Evolutionary conservation across 2,888 invertebrate genomes (phyloP).

Genomic region (Fabriciana adippe): DNA sequence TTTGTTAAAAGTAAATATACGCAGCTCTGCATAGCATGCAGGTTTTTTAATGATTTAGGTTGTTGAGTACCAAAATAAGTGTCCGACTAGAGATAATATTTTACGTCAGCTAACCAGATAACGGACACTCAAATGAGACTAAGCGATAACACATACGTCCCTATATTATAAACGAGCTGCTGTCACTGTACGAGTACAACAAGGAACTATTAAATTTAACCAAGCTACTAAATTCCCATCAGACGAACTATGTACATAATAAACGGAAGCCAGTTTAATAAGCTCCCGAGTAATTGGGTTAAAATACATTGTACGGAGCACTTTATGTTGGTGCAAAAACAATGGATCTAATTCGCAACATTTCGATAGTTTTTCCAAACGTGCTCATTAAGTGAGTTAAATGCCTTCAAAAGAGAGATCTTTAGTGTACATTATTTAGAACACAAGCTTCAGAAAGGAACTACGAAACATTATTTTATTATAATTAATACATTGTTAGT

Average conservation of each 20-base stretch:
- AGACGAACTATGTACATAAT: conserved; percentile 38
- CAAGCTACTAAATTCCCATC: conserved; percentile 39
- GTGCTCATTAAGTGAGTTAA: background rate
- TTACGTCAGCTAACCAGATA: conserved; percentile 5
- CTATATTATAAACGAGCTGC: conserved; percentile 21
- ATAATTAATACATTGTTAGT: too few relatives aligned
- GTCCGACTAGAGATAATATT: conserved; percentile 1
- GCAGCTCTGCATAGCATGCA: too few relatives aligned
- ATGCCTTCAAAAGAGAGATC: background rate
- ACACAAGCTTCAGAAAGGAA: too few relatives aligned
- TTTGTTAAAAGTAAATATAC: too few relatives aligned
- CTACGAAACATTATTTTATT: too few relatives aligned
- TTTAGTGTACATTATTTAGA: too few relatives aligned
- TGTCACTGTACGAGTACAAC: conserved; percentile 33
- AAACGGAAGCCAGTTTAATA: conserved; percentile 48
- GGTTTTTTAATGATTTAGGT: background rate
- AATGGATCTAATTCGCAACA: conserved; percentile 47
- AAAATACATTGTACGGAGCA: conserved; percentile 48
- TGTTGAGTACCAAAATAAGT: background rate
- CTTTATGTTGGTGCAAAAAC: conserved; percentile 43
- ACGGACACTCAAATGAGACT: background rate
- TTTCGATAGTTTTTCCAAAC: conserved; percentile 32
- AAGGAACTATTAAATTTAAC: conserved; percentile 39
- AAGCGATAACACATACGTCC: conserved; percentile 17
- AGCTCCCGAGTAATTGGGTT: conserved; percentile 54